A percentile compares a stretch with the other conserved stretches of the same genome.
Conservation (phyloP, 2,113 vertebrate species). For the Cottus gobio region DNA sequence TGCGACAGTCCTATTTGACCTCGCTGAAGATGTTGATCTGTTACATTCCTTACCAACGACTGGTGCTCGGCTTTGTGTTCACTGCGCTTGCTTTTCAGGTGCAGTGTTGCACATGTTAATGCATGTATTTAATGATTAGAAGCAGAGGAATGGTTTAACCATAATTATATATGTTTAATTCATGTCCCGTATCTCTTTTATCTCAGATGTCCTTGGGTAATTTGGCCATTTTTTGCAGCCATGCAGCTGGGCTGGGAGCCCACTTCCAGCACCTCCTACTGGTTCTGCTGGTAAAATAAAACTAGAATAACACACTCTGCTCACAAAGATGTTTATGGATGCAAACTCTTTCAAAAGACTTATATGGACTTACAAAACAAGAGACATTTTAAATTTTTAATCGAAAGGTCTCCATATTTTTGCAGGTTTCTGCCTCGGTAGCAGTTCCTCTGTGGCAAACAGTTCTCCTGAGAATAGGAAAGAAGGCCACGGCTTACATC, state of each 20-base stretch:
- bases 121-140: background rate
- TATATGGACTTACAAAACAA: background rate
- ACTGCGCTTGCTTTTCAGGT: slow-evolving; percentile 74
- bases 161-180: background rate
- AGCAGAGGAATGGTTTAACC: background rate
- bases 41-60: slow-evolving; percentile 71
- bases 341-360: background rate
- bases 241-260: slow-evolving; percentile 74
- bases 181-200: background rate
- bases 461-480: slow-evolving; percentile 80
- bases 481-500: slow-evolving; percentile 77
- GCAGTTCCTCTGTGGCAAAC: slow-evolving; percentile 83
- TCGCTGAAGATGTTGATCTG: slow-evolving; percentile 67
- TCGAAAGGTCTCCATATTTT: background rate
- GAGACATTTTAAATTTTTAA: background rate
- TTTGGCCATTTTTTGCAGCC: slow-evolving; percentile 84
- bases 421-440: slow-evolving; percentile 76
- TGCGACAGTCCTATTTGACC: slow-evolving; percentile 44
- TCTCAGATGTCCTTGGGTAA: slow-evolving; percentile 81
- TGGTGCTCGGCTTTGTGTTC: slow-evolving; percentile 77
- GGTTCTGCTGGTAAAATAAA: slow-evolving; percentile 78
- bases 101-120: background rate
- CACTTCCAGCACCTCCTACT: slow-evolving; percentile 83
- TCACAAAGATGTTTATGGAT: background rate
- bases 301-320: background rate